phyloP scores from a whole-genome alignment of 2,888 invertebrate genomes.

The Achlya flavicornis region DNA sequence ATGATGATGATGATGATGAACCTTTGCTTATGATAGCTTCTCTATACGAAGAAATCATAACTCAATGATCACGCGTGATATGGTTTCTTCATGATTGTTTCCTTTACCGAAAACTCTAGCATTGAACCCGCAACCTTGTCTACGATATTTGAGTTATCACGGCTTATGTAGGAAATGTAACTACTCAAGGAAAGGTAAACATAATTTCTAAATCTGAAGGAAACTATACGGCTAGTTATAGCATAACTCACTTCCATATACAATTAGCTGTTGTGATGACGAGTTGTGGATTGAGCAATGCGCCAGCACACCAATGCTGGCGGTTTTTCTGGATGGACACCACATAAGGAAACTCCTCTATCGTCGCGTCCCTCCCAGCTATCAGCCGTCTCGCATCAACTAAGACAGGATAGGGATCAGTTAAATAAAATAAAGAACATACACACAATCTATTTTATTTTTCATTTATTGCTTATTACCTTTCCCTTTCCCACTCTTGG shows the following conservation, averaged over 20 bases:
- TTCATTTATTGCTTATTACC: slow-evolving; percentile 14
- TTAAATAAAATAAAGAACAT: slow-evolving; percentile 30
- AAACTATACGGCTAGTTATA: background rate
- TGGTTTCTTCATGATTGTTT: too few relatives aligned
- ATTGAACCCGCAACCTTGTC: too few relatives aligned
- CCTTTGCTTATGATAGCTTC: too few relatives aligned
- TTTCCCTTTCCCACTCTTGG: slow-evolving; percentile 5
- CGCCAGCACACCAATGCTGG: slow-evolving; percentile 74
- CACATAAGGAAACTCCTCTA: slow-evolving; percentile 71
- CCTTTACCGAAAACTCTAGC: too few relatives aligned
- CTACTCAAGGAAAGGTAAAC: too few relatives aligned
- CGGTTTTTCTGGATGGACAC: slow-evolving; percentile 69
- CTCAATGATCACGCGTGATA: too few relatives aligned
- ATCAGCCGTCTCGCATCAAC: slow-evolving; percentile 59
- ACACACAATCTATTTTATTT: background rate
- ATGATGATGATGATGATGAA: too few relatives aligned
- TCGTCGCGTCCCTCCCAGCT: slow-evolving; percentile 59
- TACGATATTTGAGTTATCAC: too few relatives aligned
- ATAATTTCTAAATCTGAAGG: background rate
- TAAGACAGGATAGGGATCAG: slow-evolving; percentile 29
- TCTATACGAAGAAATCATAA: too few relatives aligned
- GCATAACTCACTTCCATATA: slow-evolving; percentile 72
- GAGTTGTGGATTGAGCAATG: slow-evolving; percentile 64
- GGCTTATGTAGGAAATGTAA: too few relatives aligned
- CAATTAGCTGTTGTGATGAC: slow-evolving; percentile 76